Percentiles rank a stretch among this genome's conserved stretches.
Evolutionary conservation across 2,888 invertebrate species (phyloP).

Genomic region (Stenchaetothrips biformis): DNA sequence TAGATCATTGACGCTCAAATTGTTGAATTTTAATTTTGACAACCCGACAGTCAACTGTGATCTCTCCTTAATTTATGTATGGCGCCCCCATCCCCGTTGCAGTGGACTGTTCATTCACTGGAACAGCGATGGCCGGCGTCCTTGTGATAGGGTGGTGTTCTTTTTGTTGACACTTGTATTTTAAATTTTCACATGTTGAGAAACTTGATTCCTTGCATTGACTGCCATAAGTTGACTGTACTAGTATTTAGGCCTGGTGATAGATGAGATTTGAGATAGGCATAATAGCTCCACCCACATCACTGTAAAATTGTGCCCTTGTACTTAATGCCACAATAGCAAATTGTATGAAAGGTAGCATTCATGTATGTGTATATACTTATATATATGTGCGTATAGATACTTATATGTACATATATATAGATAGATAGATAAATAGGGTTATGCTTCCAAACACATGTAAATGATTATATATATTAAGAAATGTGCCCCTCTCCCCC

Average conservation of each 20-base stretch:
- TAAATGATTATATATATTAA: constrained; percentile 20
- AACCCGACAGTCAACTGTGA: constrained; percentile 6
- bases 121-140: neutral
- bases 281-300: constrained; percentile 20
- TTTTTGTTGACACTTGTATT: constrained; percentile 8
- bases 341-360: constrained; percentile 12
- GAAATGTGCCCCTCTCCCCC: constrained; percentile 11
- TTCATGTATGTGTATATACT: constrained; percentile 2
- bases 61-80: neutral
- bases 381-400: neutral
- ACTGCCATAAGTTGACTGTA: constrained; percentile 16
- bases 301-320: constrained; percentile 18
- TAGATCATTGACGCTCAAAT: constrained; percentile 8
- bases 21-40: constrained; percentile 21
- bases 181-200: neutral
- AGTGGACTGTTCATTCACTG: neutral
- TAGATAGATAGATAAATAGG: constrained; percentile 14
- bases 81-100: neutral
- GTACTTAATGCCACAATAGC: constrained; percentile 16
- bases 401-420: constrained; percentile 16
- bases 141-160: constrained; percentile 22
- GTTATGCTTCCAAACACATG: constrained; percentile 12
- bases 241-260: constrained; percentile 14
- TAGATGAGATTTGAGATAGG: constrained; percentile 8
- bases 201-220: constrained; percentile 7